Conservation (phyloP, 2,888 invertebrate species). For the Polymixis flavicincta region DNA sequence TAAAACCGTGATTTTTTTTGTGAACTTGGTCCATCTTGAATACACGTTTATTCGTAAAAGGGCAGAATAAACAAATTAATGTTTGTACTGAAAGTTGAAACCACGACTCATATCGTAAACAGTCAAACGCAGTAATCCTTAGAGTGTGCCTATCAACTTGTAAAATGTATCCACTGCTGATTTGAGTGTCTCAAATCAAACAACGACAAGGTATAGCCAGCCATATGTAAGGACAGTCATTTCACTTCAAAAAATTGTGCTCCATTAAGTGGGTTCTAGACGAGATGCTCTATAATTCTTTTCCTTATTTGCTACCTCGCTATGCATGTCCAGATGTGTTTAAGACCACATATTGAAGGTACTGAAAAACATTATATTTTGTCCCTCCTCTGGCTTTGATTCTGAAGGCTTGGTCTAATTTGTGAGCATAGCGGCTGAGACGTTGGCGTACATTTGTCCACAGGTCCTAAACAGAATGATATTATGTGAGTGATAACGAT, state of each 20-base stretch:
- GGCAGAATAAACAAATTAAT: not conserved
- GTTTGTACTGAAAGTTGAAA: not conserved
- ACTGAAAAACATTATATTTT: conserved; percentile 50
- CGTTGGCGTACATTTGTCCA: too few species aligned
- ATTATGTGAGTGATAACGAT: not conserved
- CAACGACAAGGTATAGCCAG: not conserved
- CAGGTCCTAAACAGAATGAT: not conserved
- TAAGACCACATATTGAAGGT: conserved; percentile 55
- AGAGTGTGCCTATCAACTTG: not conserved
- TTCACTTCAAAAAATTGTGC: conserved; percentile 10
- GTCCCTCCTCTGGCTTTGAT: conserved; percentile 34
- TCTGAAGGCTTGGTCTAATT: conserved; percentile 22
- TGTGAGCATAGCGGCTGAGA: not conserved
- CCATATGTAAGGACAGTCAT: not conserved
- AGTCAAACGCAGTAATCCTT: not conserved
- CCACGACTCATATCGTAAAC: too few species aligned
- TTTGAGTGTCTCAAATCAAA: too few species aligned
- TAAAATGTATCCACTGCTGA: not conserved
- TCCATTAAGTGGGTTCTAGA: not conserved
- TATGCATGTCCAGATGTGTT: conserved; percentile 35
- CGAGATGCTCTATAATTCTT: not conserved
- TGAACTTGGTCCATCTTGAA: too few species aligned
- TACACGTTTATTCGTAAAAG: too few species aligned
- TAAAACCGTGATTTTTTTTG: too few species aligned
- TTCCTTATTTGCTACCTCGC: conserved; percentile 6